Evolutionary conservation across 2,888 invertebrate species (phyloP).

Genomic region (Hyppa rectilinea): DNA sequence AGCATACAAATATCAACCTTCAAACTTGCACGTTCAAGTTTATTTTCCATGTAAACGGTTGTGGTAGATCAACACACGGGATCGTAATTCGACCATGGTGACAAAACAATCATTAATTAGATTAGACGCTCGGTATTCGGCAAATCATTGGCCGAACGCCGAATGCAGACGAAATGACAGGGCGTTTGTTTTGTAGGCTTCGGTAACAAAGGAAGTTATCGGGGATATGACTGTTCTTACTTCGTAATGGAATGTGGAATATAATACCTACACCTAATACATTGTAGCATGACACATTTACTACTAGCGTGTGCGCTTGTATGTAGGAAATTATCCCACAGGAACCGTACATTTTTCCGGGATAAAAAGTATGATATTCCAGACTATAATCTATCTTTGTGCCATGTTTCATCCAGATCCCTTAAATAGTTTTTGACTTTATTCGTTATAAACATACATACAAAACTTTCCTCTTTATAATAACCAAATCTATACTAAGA

Average conservation of each 20-base stretch:
- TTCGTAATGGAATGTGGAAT: slow-evolving; percentile 31
- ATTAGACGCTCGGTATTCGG: slow-evolving; percentile 76
- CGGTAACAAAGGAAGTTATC: slow-evolving; percentile 60
- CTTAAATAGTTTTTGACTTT: no score
- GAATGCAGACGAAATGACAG: slow-evolving; percentile 73
- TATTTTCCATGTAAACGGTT: slow-evolving; percentile 35
- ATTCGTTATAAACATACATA: no score
- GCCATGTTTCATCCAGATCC: no score
- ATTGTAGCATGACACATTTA: no score
- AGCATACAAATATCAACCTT: background rate
- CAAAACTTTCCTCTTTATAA: no score
- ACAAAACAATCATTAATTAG: slow-evolving; percentile 86
- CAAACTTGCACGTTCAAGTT: slow-evolving; percentile 52
- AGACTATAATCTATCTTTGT: no score
- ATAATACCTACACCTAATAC: no score
- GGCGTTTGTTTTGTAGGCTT: slow-evolving; percentile 74
- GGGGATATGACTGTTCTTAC: slow-evolving; percentile 47
- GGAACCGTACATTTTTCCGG: no score
- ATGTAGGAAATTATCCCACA: no score
- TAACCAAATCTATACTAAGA: no score
- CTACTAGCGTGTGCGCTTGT: no score
- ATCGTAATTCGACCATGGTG: slow-evolving; percentile 79
- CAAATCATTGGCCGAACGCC: slow-evolving; percentile 80
- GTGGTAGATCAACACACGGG: slow-evolving; percentile 70
- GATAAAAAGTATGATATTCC: no score